Evolutionary conservation across 2,113 vertebrate species (phyloP), one percentile per base, ranked within the genome.

Genomic region (Circaetus gallicus): DNA sequence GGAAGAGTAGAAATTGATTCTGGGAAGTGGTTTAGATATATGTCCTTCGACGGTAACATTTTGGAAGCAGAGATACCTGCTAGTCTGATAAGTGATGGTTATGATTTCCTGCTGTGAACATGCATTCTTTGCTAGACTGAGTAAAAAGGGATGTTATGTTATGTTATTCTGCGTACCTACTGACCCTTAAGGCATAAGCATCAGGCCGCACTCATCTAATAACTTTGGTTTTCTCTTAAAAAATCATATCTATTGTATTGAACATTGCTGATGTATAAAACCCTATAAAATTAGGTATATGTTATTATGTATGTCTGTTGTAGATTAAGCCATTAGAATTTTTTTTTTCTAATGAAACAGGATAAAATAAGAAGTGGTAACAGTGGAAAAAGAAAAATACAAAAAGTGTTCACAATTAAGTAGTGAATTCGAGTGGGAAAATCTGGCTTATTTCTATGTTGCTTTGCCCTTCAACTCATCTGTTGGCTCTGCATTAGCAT

Each of bases 401-500:
- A 47, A 84, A 47, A 94, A 42, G 4, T 63, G 13, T 78, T 85
- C 24, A 89, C 43, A 86, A 93, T 77, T 62, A 78, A 94, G 42
- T 82, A 50, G 20, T 94, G 53, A 95, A 88, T 96, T 96, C 55
- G 72, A 16, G 31, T 83, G 61, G 74, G 79, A 95, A 97, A 95
- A 58, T 85, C 49, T 71, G 73, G 14, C 58, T 97, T 86, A 85
- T 95, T 97, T 97, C 88, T 96, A 47, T 78, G 62, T 95, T 82
- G 34, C 69, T 97, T 97, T 98, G 96, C 89, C 97, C 97, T 98
- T 98, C 96, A 97, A 61, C 79, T 98, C 89, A n/a, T 93, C 81
- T 98, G 78, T 95, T 97, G 88, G 73, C n/a, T 97, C 86, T 82
- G 16, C 32, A 96, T 98, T 98, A 97, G 58, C 95, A 98, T 98